A percentile compares a stretch with the other conserved stretches of the same genome.
phyloP scores from a whole-genome alignment of 2,797 vertebrate genomes.

The Leptodactylus fallax region DNA sequence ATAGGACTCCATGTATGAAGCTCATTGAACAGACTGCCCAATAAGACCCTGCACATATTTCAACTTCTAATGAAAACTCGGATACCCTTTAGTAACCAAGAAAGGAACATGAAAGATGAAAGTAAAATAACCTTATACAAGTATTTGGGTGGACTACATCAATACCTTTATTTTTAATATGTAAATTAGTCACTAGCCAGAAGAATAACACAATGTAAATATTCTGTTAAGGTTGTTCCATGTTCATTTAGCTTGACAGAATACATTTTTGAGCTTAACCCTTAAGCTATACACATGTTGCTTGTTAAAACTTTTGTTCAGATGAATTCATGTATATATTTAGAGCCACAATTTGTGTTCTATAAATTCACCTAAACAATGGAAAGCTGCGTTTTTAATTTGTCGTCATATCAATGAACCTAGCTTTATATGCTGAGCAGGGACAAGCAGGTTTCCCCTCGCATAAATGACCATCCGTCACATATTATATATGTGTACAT shows the following conservation, averaged over 20 bases:
- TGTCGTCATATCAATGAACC: conserved; percentile 33
- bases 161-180: background rate
- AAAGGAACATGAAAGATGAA: background rate
- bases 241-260: background rate
- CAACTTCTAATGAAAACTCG: no score
- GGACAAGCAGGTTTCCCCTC: background rate
- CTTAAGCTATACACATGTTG: conserved; percentile 44
- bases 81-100: no score
- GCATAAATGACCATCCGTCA: background rate
- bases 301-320: conserved; percentile 36
- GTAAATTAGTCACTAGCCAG: background rate
- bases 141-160: background rate
- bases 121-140: background rate
- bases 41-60: no score
- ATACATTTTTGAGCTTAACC: conserved; percentile 29
- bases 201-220: background rate
- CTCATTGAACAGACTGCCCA: no score
- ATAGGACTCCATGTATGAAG: no score
- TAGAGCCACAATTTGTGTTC: conserved; percentile 47
- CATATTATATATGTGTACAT: conserved; percentile 27
- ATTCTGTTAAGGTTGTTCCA: background rate
- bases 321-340: conserved; percentile 24
- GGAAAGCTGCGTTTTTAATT: conserved; percentile 23
- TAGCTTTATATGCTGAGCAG: background rate
- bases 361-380: conserved; percentile 28